Evolutionary conservation across 2,888 invertebrate species (phyloP).

Genomic region (Limnephilus marmoratus): DNA sequence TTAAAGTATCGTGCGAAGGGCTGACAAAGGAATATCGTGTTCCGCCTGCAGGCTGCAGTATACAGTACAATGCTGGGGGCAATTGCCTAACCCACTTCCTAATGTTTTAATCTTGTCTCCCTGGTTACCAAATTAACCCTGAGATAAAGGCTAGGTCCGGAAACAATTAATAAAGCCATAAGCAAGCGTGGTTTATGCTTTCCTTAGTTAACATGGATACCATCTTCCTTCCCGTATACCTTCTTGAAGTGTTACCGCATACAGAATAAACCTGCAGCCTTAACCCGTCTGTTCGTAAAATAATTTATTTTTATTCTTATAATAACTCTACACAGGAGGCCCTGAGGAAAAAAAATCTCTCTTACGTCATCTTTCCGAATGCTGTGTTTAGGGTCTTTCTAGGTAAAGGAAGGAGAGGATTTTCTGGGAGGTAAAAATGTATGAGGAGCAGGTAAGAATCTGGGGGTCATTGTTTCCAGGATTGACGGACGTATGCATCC

Average conservation of each 20-base stretch:
- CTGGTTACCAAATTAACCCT: conserved; percentile 64
- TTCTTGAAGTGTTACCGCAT: neutral
- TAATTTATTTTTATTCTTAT: no score
- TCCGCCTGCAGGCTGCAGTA: conserved; percentile 10
- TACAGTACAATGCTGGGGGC: neutral
- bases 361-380: no score
- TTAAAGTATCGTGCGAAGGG: neutral
- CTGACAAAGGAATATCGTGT: neutral
- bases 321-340: no score
- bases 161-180: conserved; percentile 64
- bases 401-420: no score
- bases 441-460: no score
- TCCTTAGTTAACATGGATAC: conserved; percentile 6
- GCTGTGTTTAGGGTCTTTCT: no score
- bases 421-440: no score
- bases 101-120: conserved; percentile 65
- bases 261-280: neutral
- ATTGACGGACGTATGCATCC: no score
- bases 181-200: conserved; percentile 39
- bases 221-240: neutral
- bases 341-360: no score
- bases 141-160: conserved; percentile 63
- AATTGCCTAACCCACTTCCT: conserved; percentile 49
- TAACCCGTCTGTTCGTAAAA: no score
- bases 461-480: no score